Evolutionary conservation across 2,797 vertebrate species (phyloP).

Genomic region (Macroramphosus scolopax): DNA sequence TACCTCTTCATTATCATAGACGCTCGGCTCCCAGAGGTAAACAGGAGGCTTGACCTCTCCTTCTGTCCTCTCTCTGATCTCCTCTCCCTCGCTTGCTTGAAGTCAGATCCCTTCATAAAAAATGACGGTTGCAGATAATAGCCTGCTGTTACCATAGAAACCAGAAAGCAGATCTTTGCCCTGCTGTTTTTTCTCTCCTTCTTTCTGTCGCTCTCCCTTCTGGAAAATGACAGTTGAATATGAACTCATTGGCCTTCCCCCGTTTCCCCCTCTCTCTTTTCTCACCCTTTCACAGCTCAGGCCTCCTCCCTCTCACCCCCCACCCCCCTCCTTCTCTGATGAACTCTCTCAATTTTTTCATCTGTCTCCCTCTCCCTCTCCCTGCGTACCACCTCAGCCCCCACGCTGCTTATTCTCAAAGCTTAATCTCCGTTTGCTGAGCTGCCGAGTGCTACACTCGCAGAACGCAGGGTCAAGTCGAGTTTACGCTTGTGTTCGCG

Average conservation of each 20-base stretch:
- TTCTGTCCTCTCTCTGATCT: not conserved
- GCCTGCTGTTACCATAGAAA: conserved; percentile 88
- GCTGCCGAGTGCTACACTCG: conserved; percentile 53
- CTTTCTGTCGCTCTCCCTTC: conserved; percentile 74
- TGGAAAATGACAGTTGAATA: conserved; percentile 83
- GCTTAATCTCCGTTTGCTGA: conserved; percentile 59
- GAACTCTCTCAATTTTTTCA: conserved; percentile 20
- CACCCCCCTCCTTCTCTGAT: not conserved
- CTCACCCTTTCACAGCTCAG: conserved; percentile 16
- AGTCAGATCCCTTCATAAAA: conserved; percentile 88
- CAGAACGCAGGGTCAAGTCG: conserved; percentile 61
- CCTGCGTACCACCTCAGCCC: conserved; percentile 19
- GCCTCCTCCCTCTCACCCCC: conserved; percentile 11
- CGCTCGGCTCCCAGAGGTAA: conserved; percentile 25
- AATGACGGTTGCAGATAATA: conserved; percentile 90
- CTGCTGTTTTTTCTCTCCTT: conserved; percentile 40
- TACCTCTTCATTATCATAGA: conserved; percentile 13
- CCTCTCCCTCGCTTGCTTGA: conserved; percentile 29
- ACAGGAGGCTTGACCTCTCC: conserved; percentile 25
- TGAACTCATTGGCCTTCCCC: conserved; percentile 38
- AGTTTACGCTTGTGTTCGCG: conserved; percentile 61
- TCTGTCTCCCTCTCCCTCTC: conserved; percentile 5
- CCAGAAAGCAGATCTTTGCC: conserved; percentile 85
- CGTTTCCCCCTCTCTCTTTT: conserved; percentile 9
- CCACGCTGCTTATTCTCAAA: conserved; percentile 41